These are phyloP conservation scores for Therioaphis trifolii DNA, from an alignment of 2,888 invertebrate genomes.

Conservation along the genomic window DNA sequence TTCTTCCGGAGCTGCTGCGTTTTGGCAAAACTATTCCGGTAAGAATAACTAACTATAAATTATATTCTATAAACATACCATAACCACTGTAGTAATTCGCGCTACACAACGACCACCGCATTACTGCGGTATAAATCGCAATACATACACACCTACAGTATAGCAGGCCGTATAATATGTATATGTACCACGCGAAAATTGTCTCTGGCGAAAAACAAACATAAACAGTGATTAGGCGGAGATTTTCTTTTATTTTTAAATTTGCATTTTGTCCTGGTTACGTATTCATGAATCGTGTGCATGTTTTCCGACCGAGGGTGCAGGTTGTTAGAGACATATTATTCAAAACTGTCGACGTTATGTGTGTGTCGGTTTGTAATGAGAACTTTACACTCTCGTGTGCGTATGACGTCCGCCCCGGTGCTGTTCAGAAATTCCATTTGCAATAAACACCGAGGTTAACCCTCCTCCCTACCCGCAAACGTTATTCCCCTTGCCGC, in stretches of 20 bases:
- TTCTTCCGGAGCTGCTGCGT: conserved; percentile 78
- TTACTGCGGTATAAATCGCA: no score
- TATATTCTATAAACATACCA: background rate
- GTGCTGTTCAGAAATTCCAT: conserved; percentile 61
- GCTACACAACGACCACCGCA: background rate
- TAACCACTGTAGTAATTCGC: background rate
- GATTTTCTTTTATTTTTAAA: conserved; percentile 53
- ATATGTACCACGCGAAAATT: conserved; percentile 14
- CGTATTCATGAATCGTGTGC: conserved; percentile 46
- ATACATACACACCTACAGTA: no score
- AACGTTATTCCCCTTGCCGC: no score
- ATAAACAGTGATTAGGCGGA: conserved; percentile 55
- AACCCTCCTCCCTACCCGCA: conserved; percentile 37
- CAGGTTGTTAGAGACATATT: background rate
- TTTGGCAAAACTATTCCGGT: conserved; percentile 95
- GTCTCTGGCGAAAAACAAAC: conserved; percentile 44
- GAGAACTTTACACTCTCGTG: conserved; percentile 50
- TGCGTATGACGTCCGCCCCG: conserved; percentile 53
- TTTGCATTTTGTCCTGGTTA: conserved; percentile 44
- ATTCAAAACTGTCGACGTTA: conserved; percentile 48
- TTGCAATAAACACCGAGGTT: conserved; percentile 62
- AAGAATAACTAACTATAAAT: conserved; percentile 69
- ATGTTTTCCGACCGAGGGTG: conserved; percentile 34
- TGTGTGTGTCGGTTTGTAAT: conserved; percentile 59
- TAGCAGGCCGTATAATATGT: no score